Evolutionary conservation across 2,113 vertebrate genomes (phyloP).

Genomic region (Odontesthes bonariensis): DNA sequence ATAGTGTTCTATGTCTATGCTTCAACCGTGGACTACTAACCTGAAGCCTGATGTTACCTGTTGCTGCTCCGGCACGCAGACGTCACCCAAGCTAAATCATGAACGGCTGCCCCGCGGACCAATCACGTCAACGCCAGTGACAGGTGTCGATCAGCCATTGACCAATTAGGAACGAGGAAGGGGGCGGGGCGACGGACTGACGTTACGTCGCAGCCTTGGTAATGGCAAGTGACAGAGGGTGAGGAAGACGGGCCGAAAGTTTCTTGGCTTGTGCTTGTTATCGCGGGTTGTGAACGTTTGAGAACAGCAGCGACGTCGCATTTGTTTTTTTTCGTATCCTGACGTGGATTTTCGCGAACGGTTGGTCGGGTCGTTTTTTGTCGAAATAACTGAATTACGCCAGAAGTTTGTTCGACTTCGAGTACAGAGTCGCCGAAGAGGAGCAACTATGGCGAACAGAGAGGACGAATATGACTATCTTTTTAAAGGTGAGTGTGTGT

Average conservation of each 20-base stretch:
- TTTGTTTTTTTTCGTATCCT: no score
- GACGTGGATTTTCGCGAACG: not conserved
- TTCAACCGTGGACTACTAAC: not conserved
- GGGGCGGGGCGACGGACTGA: constrained; percentile 45
- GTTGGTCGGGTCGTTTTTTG: constrained; percentile 9
- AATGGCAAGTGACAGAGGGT: constrained; percentile 63
- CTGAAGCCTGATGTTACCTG: constrained; percentile 54
- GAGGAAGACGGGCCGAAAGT: constrained; percentile 66
- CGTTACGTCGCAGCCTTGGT: constrained; percentile 52
- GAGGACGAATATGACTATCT: constrained; percentile 91
- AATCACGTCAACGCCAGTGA: constrained; percentile 50
- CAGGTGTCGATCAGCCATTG: constrained; percentile 47
- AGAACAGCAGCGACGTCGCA: not conserved
- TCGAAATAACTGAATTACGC: constrained; percentile 38
- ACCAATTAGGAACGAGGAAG: constrained; percentile 37
- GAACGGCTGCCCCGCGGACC: constrained; percentile 33
- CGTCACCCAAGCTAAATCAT: constrained; percentile 46
- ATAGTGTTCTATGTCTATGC: no score
- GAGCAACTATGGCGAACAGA: constrained; percentile 81
- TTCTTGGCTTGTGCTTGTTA: constrained; percentile 22
- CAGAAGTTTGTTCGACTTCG: constrained; percentile 62
- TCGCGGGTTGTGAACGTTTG: not conserved
- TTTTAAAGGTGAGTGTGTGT: constrained; percentile 86
- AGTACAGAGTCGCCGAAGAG: constrained; percentile 4
- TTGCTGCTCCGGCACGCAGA: constrained; percentile 23